phyloP scores from a whole-genome alignment of 1,140 invertebrate genomes.

The Drosophila ohnishii region DNA sequence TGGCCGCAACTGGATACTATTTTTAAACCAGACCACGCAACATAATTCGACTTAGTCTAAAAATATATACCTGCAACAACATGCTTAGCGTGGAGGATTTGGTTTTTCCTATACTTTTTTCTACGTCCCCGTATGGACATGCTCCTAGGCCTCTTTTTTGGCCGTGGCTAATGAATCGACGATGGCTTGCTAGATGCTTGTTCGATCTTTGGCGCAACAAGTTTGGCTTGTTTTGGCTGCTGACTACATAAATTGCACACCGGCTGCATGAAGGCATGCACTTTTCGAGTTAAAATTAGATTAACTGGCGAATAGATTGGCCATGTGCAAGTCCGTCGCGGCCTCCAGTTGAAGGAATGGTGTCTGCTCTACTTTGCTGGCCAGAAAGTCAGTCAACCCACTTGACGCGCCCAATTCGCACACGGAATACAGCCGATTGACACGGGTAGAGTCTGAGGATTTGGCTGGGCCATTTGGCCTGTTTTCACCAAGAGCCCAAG shows the following conservation, averaged over 20 bases:
- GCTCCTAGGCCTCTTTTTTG: constrained; percentile 51
- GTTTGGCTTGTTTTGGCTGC: constrained; percentile 63
- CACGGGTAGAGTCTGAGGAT: constrained; percentile 18
- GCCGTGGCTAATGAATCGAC: constrained; percentile 67
- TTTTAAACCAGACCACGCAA: constrained; percentile 65
- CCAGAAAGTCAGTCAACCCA: constrained; percentile 14
- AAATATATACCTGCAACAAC: constrained; percentile 61
- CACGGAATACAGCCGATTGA: constrained; percentile 41
- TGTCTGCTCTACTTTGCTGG: constrained; percentile 30
- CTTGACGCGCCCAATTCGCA: constrained; percentile 7
- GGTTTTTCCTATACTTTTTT: constrained; percentile 61
- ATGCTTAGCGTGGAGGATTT: constrained; percentile 21
- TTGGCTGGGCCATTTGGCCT: constrained; percentile 15
- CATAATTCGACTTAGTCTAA: constrained; percentile 66
- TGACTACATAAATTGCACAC: constrained; percentile 33
- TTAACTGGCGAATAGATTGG: constrained; percentile 53
- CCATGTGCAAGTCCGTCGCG: constrained; percentile 11
- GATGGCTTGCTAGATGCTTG: constrained; percentile 31
- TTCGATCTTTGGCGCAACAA: constrained; percentile 59
- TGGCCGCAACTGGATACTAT: constrained; percentile 44
- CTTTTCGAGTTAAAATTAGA: constrained; percentile 75
- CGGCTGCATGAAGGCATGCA: constrained; percentile 40
- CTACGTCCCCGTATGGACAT: constrained; percentile 43
- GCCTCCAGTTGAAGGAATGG: constrained; percentile 13
- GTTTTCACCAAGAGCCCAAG: constrained; percentile 51